Conservation (phyloP, 2,797 vertebrate species). For the Acanthopagrus latus region DNA sequence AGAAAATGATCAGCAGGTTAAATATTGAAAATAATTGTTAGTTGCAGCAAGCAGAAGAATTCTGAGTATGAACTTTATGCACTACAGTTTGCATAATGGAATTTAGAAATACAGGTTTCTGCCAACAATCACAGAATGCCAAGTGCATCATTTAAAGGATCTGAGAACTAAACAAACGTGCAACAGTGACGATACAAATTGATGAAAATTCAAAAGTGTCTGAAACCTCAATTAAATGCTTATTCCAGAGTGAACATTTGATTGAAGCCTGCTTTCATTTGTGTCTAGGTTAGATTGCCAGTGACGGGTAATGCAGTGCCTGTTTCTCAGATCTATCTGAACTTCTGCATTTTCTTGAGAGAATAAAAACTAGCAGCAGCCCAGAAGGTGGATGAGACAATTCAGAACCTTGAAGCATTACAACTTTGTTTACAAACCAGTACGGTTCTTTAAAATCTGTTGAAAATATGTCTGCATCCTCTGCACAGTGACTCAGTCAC, state of each 20-base stretch:
- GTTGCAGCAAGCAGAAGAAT: not conserved
- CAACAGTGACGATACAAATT: not conserved
- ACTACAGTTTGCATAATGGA: not conserved
- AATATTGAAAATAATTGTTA: not conserved
- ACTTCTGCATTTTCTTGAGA: not conserved
- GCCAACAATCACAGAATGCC: not conserved
- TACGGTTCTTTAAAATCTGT: not conserved
- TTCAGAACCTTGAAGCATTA: not conserved
- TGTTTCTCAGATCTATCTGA: not conserved
- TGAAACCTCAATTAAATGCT: not conserved
- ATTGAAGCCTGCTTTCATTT: not conserved
- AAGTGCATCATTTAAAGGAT: not conserved
- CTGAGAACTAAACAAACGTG: not conserved
- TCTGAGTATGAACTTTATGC: not conserved
- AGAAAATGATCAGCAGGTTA: not conserved
- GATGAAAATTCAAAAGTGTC: not conserved
- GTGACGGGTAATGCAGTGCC: not conserved
- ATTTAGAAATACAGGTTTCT: not conserved
- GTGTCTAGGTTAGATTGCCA: not conserved
- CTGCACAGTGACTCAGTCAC: constrained; percentile 44
- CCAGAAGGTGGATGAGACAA: not conserved
- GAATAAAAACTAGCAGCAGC: not conserved
- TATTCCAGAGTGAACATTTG: not conserved
- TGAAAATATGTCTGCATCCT: constrained; percentile 27
- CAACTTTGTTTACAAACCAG: not conserved